A percentile compares a stretch with the other conserved stretches of the same genome.
phyloP scores from a whole-genome alignment of 1,140 invertebrate species.

The Bicyclus anynana region DNA sequence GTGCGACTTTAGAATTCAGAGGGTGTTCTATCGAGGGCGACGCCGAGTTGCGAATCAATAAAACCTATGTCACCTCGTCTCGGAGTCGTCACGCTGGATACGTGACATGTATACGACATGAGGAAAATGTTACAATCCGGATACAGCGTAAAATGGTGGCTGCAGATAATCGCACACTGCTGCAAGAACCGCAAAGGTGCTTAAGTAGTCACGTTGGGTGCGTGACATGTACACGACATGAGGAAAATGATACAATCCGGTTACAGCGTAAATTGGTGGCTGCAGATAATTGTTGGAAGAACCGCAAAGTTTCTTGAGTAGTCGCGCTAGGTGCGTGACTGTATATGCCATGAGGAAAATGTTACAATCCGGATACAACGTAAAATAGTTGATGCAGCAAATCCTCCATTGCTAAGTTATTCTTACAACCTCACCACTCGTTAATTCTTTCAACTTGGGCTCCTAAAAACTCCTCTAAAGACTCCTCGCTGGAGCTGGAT shows the following conservation, averaged over 20 bases:
- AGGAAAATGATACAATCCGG: neutral
- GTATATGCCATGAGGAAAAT: neutral
- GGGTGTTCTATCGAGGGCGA: neutral
- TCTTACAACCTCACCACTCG: too few species aligned
- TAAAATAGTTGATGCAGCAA: neutral
- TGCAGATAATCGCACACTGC: too few species aligned
- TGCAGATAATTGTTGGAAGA: too few species aligned
- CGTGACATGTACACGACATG: neutral
- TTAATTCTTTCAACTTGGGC: too few species aligned
- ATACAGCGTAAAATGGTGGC: neutral
- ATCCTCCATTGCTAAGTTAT: too few species aligned
- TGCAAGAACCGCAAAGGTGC: too few species aligned
- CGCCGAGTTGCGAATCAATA: neutral
- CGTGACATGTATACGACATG: neutral
- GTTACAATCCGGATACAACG: neutral
- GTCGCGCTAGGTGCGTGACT: neutral
- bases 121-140: neutral
- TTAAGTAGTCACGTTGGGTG: neutral
- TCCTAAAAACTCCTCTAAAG: too few species aligned
- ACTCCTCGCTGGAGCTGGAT: too few species aligned
- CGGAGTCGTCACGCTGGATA: neutral
- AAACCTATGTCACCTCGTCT: conserved; percentile 7
- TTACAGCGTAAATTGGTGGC: neutral
- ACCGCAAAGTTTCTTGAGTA: too few species aligned
- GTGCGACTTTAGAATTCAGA: neutral